Percentiles rank a stretch among this genome's conserved stretches.
Conservation (phyloP, 2,888 invertebrate species). For the Scaptomyza parva region DNA sequence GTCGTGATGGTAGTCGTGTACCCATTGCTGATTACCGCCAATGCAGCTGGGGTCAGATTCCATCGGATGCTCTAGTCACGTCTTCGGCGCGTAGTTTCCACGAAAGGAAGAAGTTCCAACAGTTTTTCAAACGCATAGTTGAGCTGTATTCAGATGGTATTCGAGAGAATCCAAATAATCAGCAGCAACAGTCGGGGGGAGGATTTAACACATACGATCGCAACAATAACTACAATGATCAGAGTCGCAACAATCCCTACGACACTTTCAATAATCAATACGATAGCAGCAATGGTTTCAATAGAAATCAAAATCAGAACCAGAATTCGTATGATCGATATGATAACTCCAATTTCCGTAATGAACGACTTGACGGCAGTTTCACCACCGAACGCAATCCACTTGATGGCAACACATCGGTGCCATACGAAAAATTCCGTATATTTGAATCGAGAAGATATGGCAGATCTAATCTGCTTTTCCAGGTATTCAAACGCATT, state of each 20-base stretch:
- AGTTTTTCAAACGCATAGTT: constrained; percentile 88
- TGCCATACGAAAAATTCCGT: constrained; percentile 87
- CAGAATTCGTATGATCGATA: constrained; percentile 63
- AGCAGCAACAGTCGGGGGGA: constrained; percentile 48
- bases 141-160: constrained; percentile 85
- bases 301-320: constrained; percentile 56
- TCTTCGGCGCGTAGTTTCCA: constrained; percentile 89
- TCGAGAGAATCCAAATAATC: constrained; percentile 65
- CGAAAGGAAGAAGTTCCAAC: constrained; percentile 87
- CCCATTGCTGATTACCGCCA: constrained; percentile 89
- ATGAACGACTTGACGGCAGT: constrained; percentile 80
- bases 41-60: constrained; percentile 95
- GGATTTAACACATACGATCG: constrained; percentile 53
- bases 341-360: constrained; percentile 63
- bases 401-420: constrained; percentile 68
- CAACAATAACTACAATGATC: constrained; percentile 69
- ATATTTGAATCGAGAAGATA: constrained; percentile 91
- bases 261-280: constrained; percentile 54
- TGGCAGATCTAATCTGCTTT: constrained; percentile 89
- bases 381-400: constrained; percentile 77
- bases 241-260: constrained; percentile 56
- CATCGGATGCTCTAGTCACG: constrained; percentile 93
- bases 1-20: constrained; percentile 91
- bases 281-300: constrained; percentile 46
- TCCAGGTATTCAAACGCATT: constrained; percentile 88